phyloP scores from a whole-genome alignment of 2,113 vertebrate species.

The Platichthys flesus region DNA sequence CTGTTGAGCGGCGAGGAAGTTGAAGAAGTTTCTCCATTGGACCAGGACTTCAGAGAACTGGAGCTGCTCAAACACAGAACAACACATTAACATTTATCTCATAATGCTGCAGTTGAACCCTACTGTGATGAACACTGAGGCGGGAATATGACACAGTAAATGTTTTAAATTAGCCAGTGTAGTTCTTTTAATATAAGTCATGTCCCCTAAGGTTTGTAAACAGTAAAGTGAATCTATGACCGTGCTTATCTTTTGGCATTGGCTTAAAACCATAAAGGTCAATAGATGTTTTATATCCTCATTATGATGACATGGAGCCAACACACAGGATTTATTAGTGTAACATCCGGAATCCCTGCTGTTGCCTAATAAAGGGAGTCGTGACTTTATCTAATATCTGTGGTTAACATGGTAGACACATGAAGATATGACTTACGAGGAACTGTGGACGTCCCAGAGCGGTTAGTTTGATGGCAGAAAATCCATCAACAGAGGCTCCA shows the following conservation, averaged over 20 bases:
- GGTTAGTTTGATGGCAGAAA: constrained; percentile 94
- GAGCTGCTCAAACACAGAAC: constrained; percentile 79
- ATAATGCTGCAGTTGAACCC: not conserved
- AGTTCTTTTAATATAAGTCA: not conserved
- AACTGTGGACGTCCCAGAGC: constrained; percentile 94
- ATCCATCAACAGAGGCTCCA: constrained; percentile 87
- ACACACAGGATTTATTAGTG: not conserved
- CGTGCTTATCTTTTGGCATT: not conserved
- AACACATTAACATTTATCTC: not conserved
- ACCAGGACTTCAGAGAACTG: constrained; percentile 93
- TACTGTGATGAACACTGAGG: not conserved
- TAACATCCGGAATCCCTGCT: too few relatives aligned
- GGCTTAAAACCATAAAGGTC: constrained; percentile 15
- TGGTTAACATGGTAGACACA: not conserved
- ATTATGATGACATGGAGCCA: not conserved
- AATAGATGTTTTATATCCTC: not conserved
- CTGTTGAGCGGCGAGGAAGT: constrained; percentile 87
- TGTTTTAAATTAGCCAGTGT: not conserved
- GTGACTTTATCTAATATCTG: not conserved
- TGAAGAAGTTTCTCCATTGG: constrained; percentile 91
- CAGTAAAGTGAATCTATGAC: too few relatives aligned
- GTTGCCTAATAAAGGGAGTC: not conserved
- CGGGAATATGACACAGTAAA: not conserved
- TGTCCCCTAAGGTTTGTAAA: too few relatives aligned
- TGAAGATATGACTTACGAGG: constrained; percentile 83